phyloP scores from a whole-genome alignment of 2,113 vertebrate genomes.

The Hippocampus comes region DNA sequence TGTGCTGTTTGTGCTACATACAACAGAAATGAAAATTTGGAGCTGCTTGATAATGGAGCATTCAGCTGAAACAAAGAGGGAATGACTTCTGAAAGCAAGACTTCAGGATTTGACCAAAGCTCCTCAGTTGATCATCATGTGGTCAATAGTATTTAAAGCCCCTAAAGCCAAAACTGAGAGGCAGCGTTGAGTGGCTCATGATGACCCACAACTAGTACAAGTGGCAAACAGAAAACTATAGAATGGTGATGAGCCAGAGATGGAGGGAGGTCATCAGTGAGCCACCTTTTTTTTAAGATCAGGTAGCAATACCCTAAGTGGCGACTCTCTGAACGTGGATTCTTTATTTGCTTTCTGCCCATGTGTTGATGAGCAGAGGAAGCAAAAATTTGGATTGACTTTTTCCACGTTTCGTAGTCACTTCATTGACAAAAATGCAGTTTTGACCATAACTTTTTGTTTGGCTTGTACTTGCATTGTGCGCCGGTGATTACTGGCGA shows the following conservation, averaged over 20 bases:
- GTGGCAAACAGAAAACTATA: not conserved
- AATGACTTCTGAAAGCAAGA: no score
- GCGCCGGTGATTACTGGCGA: conserved; percentile 15
- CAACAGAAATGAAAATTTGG: no score
- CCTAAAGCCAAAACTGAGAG: conserved; percentile 3
- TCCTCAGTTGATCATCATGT: no score
- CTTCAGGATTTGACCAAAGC: no score
- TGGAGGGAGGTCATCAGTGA: not conserved
- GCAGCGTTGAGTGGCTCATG: not conserved
- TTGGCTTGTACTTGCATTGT: not conserved
- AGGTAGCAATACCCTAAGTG: not conserved
- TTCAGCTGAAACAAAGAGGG: no score
- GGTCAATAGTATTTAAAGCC: conserved; percentile 9
- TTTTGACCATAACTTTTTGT: not conserved
- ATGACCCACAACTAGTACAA: conserved; percentile 7
- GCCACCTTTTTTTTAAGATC: not conserved
- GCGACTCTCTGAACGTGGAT: not conserved
- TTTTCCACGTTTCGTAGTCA: not conserved
- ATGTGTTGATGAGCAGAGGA: not conserved
- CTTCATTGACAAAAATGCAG: not conserved
- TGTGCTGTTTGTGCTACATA: no score
- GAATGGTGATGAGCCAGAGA: not conserved
- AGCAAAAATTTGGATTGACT: no score
- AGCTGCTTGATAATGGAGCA: no score
- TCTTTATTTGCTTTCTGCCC: not conserved